These are phyloP conservation scores for Gallinago undulata DNA, from an alignment of 2,113 vertebrate species.

Conservation along the genomic window DNA sequence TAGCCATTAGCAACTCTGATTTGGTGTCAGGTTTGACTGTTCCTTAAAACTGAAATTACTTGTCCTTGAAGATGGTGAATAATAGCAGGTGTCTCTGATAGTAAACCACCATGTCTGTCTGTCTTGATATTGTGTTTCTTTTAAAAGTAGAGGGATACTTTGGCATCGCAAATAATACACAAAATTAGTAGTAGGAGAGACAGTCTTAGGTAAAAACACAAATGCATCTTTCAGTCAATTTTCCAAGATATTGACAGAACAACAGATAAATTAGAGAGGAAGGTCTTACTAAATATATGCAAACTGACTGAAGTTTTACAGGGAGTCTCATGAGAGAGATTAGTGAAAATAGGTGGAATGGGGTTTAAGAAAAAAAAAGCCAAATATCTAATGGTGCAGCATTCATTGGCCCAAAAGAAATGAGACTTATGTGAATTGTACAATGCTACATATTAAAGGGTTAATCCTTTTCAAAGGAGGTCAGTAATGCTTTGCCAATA, in stretches of 20 bases:
- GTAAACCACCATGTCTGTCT: neutral
- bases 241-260: neutral
- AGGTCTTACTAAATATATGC: neutral
- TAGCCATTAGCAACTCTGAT: conserved; percentile 34
- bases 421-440: neutral
- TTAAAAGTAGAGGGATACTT: neutral
- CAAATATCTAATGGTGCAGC: neutral
- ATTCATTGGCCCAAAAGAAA: neutral
- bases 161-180: neutral
- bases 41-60: neutral
- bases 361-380: neutral
- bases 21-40: neutral
- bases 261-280: neutral
- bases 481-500: neutral
- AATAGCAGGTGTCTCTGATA: neutral
- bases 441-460: neutral
- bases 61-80: neutral
- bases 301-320: neutral
- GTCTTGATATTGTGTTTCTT: neutral
- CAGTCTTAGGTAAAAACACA: neutral
- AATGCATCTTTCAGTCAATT: neutral
- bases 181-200: neutral
- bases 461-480: neutral
- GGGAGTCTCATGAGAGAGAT: neutral
- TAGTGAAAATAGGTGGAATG: neutral